These are phyloP conservation scores for Rhagophthalmus giganteus DNA, from an alignment of 2,888 invertebrate species.

Conservation along the genomic window DNA sequence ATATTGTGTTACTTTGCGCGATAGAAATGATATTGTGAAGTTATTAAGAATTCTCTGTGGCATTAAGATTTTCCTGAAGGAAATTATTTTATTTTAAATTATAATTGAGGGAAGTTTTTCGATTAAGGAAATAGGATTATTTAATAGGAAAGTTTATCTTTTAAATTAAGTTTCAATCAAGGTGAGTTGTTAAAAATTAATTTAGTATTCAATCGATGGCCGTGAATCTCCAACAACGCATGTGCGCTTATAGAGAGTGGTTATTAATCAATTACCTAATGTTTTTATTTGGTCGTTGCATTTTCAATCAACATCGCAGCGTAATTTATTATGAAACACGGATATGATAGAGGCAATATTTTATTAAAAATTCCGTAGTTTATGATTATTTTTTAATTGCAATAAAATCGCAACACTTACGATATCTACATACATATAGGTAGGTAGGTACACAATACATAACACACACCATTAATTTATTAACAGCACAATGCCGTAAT, in stretches of 20 bases:
- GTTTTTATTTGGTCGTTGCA: too few species aligned
- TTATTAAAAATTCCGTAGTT: too few species aligned
- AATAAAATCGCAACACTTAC: too few species aligned
- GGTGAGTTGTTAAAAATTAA: not conserved
- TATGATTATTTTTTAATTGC: too few species aligned
- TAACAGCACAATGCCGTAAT: not conserved
- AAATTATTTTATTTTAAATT: not conserved
- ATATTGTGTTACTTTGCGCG: not conserved
- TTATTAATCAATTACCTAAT: slow-evolving; percentile 2
- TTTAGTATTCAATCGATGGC: not conserved
- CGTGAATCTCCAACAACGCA: not conserved
- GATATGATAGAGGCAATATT: too few species aligned
- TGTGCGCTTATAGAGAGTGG: not conserved
- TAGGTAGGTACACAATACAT: too few species aligned
- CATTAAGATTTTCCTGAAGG: not conserved
- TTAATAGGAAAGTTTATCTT: not conserved
- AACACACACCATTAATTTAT: too few species aligned
- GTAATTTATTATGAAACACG: too few species aligned
- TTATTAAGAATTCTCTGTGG: not conserved
- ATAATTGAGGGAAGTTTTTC: not conserved
- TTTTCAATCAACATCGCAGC: too few species aligned
- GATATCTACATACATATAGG: too few species aligned
- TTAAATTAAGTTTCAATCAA: not conserved
- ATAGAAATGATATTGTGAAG: not conserved
- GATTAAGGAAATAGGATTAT: not conserved